A percentile compares a stretch with the other conserved stretches of the same genome.
These are phyloP conservation scores for Odontamblyopus lacepedii DNA, from an alignment of 2,797 vertebrate genomes.

Conservation along the genomic window DNA sequence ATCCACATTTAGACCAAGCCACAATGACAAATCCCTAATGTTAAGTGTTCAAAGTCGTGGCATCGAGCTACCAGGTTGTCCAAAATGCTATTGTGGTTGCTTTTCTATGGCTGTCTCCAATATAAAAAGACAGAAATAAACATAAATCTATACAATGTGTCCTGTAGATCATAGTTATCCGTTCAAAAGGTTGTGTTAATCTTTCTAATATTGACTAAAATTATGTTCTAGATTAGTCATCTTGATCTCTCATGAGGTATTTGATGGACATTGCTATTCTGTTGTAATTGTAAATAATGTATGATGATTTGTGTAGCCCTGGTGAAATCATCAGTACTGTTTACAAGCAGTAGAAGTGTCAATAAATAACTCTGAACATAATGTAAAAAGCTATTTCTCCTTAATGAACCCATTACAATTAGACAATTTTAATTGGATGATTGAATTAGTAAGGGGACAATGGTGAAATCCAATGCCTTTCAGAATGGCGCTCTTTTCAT, in stretches of 20 bases:
- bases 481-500: constrained; percentile 32
- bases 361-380: not conserved
- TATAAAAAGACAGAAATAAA: not conserved
- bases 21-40: constrained; percentile 15
- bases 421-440: not conserved
- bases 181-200: not conserved
- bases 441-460: constrained; percentile 2
- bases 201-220: not conserved
- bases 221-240: not conserved
- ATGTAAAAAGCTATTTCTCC: constrained; percentile 4
- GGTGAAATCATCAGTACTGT: not conserved
- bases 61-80: constrained; percentile 3
- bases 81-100: not conserved
- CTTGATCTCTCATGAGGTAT: not conserved
- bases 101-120: not conserved
- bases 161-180: not conserved
- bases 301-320: not conserved
- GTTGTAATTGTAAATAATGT: not conserved
- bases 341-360: not conserved
- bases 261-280: too few relatives aligned
- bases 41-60: constrained; percentile 10
- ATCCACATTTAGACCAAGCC: constrained; percentile 7
- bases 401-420: not conserved
- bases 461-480: constrained; percentile 12
- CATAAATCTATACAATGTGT: not conserved